Evolutionary conservation across 2,113 vertebrate species (phyloP).

Genomic region (Marmota monax): DNA sequence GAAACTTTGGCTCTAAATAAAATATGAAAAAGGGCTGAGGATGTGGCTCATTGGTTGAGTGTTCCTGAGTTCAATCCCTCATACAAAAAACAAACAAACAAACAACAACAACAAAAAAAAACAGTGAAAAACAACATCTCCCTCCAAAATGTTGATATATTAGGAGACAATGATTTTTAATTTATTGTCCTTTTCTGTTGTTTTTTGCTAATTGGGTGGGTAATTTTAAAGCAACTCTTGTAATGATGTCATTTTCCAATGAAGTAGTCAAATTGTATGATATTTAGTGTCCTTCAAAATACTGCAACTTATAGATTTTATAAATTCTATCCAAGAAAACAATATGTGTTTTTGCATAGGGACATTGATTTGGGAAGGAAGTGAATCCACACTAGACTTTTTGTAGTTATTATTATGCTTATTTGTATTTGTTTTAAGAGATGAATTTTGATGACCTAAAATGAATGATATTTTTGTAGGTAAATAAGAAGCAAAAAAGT

Average conservation of each 20-base stretch:
- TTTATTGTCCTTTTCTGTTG: not conserved
- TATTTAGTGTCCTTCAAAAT: not conserved
- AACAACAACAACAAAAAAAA: no score
- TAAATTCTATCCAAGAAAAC: not conserved
- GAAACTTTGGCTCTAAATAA: no score
- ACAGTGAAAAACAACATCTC: no score
- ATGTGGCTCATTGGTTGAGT: no score
- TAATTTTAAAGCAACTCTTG: not conserved
- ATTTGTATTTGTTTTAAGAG: not conserved
- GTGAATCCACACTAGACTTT: not conserved
- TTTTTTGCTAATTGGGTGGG: not conserved
- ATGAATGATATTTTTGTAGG: not conserved
- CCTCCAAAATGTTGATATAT: not conserved
- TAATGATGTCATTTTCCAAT: not conserved
- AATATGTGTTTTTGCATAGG: not conserved
- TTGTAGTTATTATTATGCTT: not conserved
- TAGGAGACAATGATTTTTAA: not conserved
- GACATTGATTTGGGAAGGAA: not conserved
- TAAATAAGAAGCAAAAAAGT: not conserved
- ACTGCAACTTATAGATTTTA: not conserved
- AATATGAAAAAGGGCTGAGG: no score
- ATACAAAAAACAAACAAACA: no score
- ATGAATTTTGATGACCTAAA: not conserved
- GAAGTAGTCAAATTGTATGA: not conserved
- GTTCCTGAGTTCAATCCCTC: no score